Base-by-base conservation (phyloP, 2,113 vertebrate genomes). In the Rhodinocichla rosea region DNA sequence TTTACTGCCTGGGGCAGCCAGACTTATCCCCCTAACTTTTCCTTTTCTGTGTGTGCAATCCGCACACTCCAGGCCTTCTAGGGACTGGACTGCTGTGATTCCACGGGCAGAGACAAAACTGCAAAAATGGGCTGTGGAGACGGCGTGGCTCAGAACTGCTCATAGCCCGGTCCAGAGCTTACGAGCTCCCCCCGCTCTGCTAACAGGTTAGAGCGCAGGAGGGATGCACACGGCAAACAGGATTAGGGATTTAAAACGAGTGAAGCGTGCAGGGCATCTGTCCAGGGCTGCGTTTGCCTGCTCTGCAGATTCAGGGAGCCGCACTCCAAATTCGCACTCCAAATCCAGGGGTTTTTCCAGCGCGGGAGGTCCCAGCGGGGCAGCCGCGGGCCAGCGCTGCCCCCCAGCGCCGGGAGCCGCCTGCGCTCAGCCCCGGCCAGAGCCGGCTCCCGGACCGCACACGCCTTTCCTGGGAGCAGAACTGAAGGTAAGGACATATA, bases 241-340 rank as follows among this genome's bases (percentile, higher is more conserved):
- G 10, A 28, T 45, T 52, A 59, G 13, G 22, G 26, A 5, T 28
- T n/a, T 28, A 8, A 50, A 55, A 37, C 13, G 15, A 10, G 21
- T 3, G 33, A 87, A 19, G 56, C 30, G 11, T 3, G 17, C 32
- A 32, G 37, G 37, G 8, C 42, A 21, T 19, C 16, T 11, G 2
- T 4, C 10, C 56, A 13, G 64, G 56, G 15, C 39, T 49, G 76
- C 10, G 4, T 47, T 35, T 32, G 45, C 47, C 20, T 11, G 35
- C 23, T 11, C 12, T 28, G 40, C 42, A 10, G 42, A 9, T 1
- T 2, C 57, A 17, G 50, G 21, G 55, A 70, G 26, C 10, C 1
- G 50, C 23, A 0, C 11, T 11, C 40, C 19, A 1, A 2, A 2
- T 3, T n/a, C 1, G 50, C 23, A 0, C 11, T 11, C 40, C 19